phyloP scores from a whole-genome alignment of 2,797 vertebrate species.

The Tarsius wallacei region DNA sequence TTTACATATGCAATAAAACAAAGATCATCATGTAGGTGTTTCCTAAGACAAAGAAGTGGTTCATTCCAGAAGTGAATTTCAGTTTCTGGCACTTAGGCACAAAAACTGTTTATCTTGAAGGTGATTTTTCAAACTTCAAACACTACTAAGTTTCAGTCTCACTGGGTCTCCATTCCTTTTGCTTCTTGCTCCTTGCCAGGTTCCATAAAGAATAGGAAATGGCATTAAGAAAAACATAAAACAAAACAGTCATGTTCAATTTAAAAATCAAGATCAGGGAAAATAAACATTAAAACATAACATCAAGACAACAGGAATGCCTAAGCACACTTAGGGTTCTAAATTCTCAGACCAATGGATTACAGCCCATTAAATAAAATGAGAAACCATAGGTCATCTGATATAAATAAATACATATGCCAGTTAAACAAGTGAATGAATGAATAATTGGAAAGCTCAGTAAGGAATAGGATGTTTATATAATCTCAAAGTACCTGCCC shows the following conservation, averaged over 20 bases:
- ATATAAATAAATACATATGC: background rate
- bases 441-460: constrained; percentile 4
- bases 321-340: background rate
- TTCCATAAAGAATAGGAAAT: background rate
- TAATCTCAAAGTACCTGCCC: background rate
- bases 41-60: background rate
- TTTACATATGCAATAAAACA: background rate
- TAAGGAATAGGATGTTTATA: background rate
- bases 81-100: background rate
- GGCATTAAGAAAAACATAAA: background rate
- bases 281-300: constrained; percentile 54
- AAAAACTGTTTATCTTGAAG: background rate
- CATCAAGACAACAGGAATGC: background rate
- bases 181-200: constrained; percentile 15
- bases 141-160: background rate
- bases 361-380: background rate
- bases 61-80: background rate
- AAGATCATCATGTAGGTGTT: background rate
- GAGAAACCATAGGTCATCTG: background rate
- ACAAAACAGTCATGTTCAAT: background rate
- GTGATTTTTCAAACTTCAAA: background rate
- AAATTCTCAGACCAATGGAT: background rate
- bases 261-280: constrained; percentile 25
- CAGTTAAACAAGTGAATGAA: background rate
- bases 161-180: background rate